A percentile compares a stretch with the other conserved stretches of the same genome.
These are phyloP conservation scores for Amphimedon queenslandica DNA, from an alignment of 37 sponge, comb jelly and placozoan species.

Conservation along the genomic window DNA sequence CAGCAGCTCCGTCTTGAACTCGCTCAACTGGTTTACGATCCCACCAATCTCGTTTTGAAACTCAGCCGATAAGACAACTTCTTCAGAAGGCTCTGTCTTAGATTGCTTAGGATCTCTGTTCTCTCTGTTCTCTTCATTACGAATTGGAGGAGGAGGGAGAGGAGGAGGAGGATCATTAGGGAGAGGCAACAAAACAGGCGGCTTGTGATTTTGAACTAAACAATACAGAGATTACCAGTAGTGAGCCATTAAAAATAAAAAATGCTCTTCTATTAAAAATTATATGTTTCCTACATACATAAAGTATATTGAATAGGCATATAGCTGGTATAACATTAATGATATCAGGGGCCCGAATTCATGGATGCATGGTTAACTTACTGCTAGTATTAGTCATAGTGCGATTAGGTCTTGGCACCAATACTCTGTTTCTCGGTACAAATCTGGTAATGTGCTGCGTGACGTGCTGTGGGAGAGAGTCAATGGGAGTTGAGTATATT, in stretches of 20 bases:
- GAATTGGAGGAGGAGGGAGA: too few relatives aligned
- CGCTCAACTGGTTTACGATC: slow-evolving; percentile 26
- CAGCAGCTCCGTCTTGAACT: slow-evolving; percentile 53
- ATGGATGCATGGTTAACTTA: background rate
- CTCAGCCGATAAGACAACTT: background rate
- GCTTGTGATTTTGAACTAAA: too few relatives aligned
- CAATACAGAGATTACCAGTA: too few relatives aligned
- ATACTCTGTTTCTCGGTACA: background rate
- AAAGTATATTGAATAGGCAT: background rate
- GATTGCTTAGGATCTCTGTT: too few relatives aligned
- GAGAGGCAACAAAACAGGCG: too few relatives aligned
- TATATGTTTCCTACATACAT: too few relatives aligned
- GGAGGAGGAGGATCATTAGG: background rate
- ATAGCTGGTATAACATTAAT: background rate
- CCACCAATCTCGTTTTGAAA: background rate
- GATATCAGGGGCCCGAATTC: background rate
- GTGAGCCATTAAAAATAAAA: too few relatives aligned
- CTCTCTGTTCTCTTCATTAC: too few relatives aligned
- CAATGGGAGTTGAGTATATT: slow-evolving; percentile 39
- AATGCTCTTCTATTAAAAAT: too few relatives aligned
- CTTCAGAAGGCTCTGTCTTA: too few relatives aligned
- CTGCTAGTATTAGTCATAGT: background rate
- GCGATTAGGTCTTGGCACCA: background rate
- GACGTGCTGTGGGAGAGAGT: slow-evolving; percentile 28
- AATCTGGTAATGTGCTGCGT: slow-evolving; percentile 10